Percentiles rank a stretch among this genome's conserved stretches.
These are phyloP conservation scores for Aporophyla nigra DNA, from an alignment of 2,888 invertebrate species.

Conservation along the genomic window DNA sequence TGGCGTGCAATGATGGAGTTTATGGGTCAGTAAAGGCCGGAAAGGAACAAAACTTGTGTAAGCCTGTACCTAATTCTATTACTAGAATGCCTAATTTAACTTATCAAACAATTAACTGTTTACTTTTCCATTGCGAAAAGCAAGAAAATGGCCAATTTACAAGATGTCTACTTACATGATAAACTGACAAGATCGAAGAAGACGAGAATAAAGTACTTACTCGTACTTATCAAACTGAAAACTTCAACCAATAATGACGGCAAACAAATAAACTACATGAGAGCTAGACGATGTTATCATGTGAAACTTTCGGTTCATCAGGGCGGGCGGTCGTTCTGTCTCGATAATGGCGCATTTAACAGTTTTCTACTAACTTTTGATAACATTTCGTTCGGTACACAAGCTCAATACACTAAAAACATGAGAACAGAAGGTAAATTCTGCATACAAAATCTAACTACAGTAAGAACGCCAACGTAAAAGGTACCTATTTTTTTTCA, in stretches of 20 bases:
- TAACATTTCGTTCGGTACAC: slow-evolving; percentile 23
- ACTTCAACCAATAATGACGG: slow-evolving; percentile 29
- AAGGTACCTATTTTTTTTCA: not conserved
- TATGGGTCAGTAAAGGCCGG: not conserved
- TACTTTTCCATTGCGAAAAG: not conserved
- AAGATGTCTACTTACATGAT: too few species aligned
- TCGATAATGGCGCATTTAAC: slow-evolving; percentile 36
- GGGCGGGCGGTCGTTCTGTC: not conserved
- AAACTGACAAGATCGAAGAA: slow-evolving; percentile 3
- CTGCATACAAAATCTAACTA: not conserved
- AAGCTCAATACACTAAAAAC: not conserved
- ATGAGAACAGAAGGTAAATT: slow-evolving; percentile 25
- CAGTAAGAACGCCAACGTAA: too few species aligned
- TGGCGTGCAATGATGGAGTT: slow-evolving; percentile 17
- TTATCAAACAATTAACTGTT: not conserved
- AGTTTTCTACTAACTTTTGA: slow-evolving; percentile 53
- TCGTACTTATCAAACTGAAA: slow-evolving; percentile 7
- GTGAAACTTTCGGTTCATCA: slow-evolving; percentile 32
- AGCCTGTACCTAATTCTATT: not conserved
- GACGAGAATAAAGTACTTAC: slow-evolving; percentile 1
- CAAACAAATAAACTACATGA: slow-evolving; percentile 21
- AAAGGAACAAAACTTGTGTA: not conserved
- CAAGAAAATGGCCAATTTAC: not conserved
- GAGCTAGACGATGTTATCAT: slow-evolving; percentile 34
- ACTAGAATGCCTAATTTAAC: not conserved